A percentile compares a stretch with the other conserved stretches of the same genome.
Conservation (phyloP, 1,140 invertebrate genomes). For the Trypoxylus dichotomus region DNA sequence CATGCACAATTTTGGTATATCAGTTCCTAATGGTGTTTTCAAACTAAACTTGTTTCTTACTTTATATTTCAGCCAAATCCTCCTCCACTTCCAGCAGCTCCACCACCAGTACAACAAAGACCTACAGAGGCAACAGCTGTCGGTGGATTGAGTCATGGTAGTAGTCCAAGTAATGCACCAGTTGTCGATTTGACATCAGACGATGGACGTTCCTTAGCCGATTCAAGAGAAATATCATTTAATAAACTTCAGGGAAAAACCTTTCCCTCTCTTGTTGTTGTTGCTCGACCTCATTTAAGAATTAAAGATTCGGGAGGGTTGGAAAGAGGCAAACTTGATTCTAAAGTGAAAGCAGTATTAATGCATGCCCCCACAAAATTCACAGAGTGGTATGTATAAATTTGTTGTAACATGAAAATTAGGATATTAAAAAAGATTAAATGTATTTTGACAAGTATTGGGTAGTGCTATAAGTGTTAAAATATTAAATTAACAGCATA, state of each 20-base stretch:
- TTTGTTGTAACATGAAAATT: too few species aligned
- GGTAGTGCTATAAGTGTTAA: too few species aligned
- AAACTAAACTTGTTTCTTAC: too few species aligned
- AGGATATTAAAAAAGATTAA: too few species aligned
- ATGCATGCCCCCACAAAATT: constrained; percentile 79
- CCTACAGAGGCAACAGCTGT: constrained; percentile 50
- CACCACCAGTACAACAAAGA: constrained; percentile 19
- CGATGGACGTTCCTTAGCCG: constrained; percentile 58
- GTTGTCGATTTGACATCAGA: constrained; percentile 66
- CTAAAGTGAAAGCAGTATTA: constrained; percentile 77
- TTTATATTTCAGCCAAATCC: neutral
- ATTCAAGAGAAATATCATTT: constrained; percentile 71
- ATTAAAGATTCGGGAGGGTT: constrained; percentile 62
- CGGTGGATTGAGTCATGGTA: constrained; percentile 42
- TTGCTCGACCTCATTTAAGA: constrained; percentile 73
- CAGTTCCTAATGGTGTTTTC: too few species aligned
- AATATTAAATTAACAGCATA: too few species aligned
- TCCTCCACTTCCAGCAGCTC: neutral
- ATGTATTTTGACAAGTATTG: too few species aligned
- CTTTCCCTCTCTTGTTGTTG: constrained; percentile 80
- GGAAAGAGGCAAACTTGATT: constrained; percentile 63
- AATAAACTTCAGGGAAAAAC: constrained; percentile 81
- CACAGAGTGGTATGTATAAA: constrained; percentile 69
- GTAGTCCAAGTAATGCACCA: constrained; percentile 22
- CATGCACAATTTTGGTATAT: too few species aligned